phyloP scores from a whole-genome alignment of 2,797 vertebrate genomes.

The Lutjanus campechanus region DNA sequence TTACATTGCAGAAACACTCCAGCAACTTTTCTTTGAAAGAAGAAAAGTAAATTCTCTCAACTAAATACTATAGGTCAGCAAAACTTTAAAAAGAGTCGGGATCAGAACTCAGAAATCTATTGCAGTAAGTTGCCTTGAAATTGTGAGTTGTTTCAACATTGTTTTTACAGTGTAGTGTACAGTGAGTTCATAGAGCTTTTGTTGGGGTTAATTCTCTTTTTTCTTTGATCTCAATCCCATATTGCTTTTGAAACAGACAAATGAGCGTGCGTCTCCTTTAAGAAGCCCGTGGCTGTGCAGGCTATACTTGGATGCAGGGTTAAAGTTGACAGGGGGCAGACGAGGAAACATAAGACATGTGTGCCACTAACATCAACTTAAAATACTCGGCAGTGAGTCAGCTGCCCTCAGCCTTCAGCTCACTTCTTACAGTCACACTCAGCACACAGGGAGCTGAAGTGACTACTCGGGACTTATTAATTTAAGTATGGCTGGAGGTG shows the following conservation, averaged over 20 bases:
- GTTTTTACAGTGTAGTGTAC: too few species aligned
- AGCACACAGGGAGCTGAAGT: neutral
- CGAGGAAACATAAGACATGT: conserved; percentile 21
- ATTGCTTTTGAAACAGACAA: neutral
- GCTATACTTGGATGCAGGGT: conserved; percentile 14
- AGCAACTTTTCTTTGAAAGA: too few species aligned
- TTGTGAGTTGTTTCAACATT: too few species aligned
- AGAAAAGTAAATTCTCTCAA: too few species aligned
- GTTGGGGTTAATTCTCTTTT: too few species aligned
- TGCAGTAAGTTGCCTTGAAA: too few species aligned
- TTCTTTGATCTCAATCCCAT: neutral
- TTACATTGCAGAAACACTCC: too few species aligned
- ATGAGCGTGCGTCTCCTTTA: conserved; percentile 4
- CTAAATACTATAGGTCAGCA: too few species aligned
- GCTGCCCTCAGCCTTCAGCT: conserved; percentile 24
- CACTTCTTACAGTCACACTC: neutral
- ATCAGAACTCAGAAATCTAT: too few species aligned
- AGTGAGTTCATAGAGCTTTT: too few species aligned
- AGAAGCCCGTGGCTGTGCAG: neutral
- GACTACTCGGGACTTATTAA: conserved; percentile 8
- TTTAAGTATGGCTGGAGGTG: conserved; percentile 42
- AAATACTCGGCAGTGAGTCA: conserved; percentile 49
- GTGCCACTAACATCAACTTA: conserved; percentile 17
- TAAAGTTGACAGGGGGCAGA: conserved; percentile 9
- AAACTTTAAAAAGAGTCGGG: too few species aligned